Conservation (phyloP, 2,113 vertebrate genomes). For the Porphyrio hochstetteri region DNA sequence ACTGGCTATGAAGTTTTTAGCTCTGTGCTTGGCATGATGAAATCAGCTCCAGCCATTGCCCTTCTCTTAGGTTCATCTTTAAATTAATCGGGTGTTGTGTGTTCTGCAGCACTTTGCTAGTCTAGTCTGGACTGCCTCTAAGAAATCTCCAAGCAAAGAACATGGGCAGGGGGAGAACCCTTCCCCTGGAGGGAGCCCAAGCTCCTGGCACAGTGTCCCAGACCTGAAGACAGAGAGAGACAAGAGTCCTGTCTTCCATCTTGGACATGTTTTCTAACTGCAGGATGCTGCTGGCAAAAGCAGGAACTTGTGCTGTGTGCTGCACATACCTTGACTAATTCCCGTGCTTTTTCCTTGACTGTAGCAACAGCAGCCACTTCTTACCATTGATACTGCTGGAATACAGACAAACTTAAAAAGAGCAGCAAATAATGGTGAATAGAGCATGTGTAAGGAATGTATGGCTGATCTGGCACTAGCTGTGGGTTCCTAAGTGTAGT, state of each 20-base stretch:
- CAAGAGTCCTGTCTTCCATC: neutral
- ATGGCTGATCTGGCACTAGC: neutral
- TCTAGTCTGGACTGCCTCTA: neutral
- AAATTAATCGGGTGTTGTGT: neutral
- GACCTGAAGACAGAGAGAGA: neutral
- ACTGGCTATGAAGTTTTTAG: neutral
- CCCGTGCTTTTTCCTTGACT: neutral
- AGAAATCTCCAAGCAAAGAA: neutral
- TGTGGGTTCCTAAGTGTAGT: neutral
- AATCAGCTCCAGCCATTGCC: neutral
- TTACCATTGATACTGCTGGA: neutral
- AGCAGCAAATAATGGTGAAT: rapidly evolving
- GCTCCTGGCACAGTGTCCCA: neutral
- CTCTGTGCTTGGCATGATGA: neutral
- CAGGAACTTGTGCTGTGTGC: neutral
- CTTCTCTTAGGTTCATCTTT: neutral
- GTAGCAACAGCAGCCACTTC: neutral
- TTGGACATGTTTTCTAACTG: neutral
- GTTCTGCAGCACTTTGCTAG: neutral
- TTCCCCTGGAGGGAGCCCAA: neutral
- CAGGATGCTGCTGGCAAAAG: neutral
- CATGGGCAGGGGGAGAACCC: neutral
- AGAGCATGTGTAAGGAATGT: neutral
- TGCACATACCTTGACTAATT: neutral
- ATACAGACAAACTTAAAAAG: neutral